Evolutionary conservation across 2,797 vertebrate species (phyloP).

Genomic region (Lepidocolaptes lacrymiger): DNA sequence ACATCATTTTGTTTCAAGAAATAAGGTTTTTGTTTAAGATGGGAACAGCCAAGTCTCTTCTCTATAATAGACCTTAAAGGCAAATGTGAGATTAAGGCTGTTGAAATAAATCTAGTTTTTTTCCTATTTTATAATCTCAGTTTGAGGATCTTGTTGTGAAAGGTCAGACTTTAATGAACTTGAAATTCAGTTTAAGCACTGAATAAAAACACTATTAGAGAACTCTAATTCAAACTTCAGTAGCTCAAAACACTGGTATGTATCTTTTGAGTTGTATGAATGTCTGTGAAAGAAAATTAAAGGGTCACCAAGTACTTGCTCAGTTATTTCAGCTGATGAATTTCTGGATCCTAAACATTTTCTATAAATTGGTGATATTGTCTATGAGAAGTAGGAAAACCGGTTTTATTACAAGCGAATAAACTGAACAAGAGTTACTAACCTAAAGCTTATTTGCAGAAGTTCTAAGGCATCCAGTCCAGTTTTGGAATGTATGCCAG

Average conservation of each 20-base stretch:
- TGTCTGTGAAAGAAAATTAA: neutral
- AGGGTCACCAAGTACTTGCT: neutral
- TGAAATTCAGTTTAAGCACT: neutral
- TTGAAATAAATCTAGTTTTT: neutral
- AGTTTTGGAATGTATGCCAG: too few species aligned
- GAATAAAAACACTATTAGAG: neutral
- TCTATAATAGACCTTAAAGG: neutral
- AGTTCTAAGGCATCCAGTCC: too few species aligned
- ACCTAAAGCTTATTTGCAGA: too few species aligned
- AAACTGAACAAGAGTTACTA: too few species aligned
- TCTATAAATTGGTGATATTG: neutral
- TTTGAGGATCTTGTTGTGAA: neutral
- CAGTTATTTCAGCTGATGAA: constrained; percentile 36
- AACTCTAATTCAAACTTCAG: neutral
- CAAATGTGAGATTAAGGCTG: neutral
- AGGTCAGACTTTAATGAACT: neutral
- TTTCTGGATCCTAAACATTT: constrained; percentile 37
- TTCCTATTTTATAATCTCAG: neutral
- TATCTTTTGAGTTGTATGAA: neutral
- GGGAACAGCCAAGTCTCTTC: neutral
- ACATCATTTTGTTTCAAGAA: neutral
- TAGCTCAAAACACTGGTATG: neutral
- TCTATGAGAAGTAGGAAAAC: neutral
- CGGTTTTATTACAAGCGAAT: too few species aligned
- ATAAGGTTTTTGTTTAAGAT: neutral